Evolutionary conservation across 1,140 invertebrate species (phyloP), one percentile per base, ranked within the genome.

Genomic region (Neuroterus valhalla): DNA sequence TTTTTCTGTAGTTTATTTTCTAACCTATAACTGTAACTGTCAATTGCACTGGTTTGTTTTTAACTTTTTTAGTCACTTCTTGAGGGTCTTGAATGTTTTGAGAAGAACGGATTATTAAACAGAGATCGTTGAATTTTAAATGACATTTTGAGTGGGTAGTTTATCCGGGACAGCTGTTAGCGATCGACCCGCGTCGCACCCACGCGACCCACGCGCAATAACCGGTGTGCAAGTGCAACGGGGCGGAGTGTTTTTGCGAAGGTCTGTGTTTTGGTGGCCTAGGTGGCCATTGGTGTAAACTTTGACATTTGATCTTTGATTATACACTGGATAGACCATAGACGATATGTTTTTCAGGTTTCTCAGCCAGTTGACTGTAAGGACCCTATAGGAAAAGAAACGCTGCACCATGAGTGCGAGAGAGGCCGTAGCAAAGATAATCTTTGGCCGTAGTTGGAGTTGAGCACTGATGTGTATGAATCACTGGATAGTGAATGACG

Each of bases 171-270:
- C 55, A 62, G 31, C 55, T 62, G 55, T 62, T 62, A 5, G 19
- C 23, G 23, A 62, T 31, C 55, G 55, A 62, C 55, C 23, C 55
- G 23, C 31, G 55, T 62, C 55, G 21, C 55, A 62, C 55, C 55
- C 55, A 62, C 55, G 14, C 55, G 55, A n/a, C n/a, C n/a, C n/a
- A n/a, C n/a, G 31, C 31, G 31, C 31, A 38, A 10, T 38, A 38
- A 38, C 5, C 31, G 31, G 5, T n/a, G n/a, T n/a, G n/a, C n/a
- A n/a, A n/a, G n/a, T n/a, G n/a, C 50, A 55, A 48, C 23, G 2
- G 17, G 11, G 19, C 14, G 5, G 45, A n/a, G 10, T 46, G 1
- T 46, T 50, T 50, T 21, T 21, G 48, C n/a, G n/a, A n/a, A n/a
- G n/a, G n/a, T n/a, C n/a, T n/a, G n/a, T n/a, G n/a, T n/a, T n/a